Evolutionary conservation across 2,888 invertebrate species (phyloP).

Genomic region (Platynereis dumerilii): DNA sequence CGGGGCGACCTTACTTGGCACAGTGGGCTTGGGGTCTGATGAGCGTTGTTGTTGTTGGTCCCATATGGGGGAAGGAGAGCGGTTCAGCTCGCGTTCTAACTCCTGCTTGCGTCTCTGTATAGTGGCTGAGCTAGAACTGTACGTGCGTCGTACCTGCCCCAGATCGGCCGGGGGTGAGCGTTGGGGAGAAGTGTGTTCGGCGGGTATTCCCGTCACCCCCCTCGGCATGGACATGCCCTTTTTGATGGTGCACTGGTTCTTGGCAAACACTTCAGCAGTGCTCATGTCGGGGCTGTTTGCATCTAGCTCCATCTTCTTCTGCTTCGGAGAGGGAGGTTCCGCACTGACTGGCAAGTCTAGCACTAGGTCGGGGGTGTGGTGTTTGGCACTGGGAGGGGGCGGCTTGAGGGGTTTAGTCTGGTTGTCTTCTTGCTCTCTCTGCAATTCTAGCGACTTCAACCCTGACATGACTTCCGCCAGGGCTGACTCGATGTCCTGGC

Average conservation of each 20-base stretch:
- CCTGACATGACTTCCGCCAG: conserved; percentile 63
- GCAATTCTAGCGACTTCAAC: conserved; percentile 57
- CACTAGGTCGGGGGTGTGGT: conserved; percentile 60
- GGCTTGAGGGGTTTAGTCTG: not conserved
- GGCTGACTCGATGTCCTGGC: conserved; percentile 60
- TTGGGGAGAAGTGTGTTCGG: not conserved
- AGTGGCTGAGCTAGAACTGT: conserved; percentile 25
- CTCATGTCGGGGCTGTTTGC: conserved; percentile 63
- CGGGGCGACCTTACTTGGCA: too few species aligned
- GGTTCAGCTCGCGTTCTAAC: not conserved
- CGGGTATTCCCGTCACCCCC: conserved; percentile 9
- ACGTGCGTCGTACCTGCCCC: conserved; percentile 2
- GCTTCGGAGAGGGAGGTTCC: conserved; percentile 48
- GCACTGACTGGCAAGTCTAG: conserved; percentile 54
- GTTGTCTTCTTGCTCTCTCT: conserved; percentile 32
- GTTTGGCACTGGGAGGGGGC: conserved; percentile 17
- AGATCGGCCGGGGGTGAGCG: conserved; percentile 6
- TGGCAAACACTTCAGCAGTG: conserved; percentile 79
- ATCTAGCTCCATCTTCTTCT: conserved; percentile 37
- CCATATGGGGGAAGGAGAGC: too few species aligned
- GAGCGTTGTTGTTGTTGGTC: too few species aligned
- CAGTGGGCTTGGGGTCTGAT: too few species aligned
- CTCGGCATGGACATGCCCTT: conserved; percentile 65
- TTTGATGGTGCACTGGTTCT: conserved; percentile 79
- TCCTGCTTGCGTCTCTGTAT: not conserved